Base-by-base conservation (phyloP, 2,113 vertebrate species). In the Nothoprocta pentlandii region DNA sequence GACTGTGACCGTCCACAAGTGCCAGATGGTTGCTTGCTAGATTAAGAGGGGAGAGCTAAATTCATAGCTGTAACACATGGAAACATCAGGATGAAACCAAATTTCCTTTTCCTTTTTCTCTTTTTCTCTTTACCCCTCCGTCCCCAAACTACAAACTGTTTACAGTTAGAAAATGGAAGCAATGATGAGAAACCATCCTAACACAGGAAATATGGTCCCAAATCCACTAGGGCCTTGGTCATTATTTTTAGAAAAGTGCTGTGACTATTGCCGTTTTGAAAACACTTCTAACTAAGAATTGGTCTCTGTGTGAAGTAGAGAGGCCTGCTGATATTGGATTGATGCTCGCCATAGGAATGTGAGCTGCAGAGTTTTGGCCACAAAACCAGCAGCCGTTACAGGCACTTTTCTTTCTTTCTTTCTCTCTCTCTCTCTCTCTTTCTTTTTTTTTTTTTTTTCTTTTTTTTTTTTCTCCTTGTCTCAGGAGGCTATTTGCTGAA, bases 291-390 rank as follows among this genome's bases (percentile, higher is more conserved):
- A 58, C n/a, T 67, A 77, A 78, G 68, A 83, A 54, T 42, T 83
- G 21, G 49, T 51, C 71, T 74, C 87, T 91, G 49, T 89, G 75
- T 91, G 92, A 95, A 86, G 76, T n/a, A 83, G 51, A 66, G 83
- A 80, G 93, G 64, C 21, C 92, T 83, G 75, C 93, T 96, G 90
- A 42, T 92, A n/a, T 19, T 59, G 61, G 68, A 67, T 80, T 93
- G 76, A 95, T 92, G 77, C 44, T 93, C 68, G 80, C 82, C 17
- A 32, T 74, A 93, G 80, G 76, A 93, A 90, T 6, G 17, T 20
- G 41, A 90, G 6, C 63, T 85, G 34, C 68, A 85, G 58, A 87
- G n/a, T 91, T 94, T 90, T 90, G 71, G 46, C 46, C 67, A 77
- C 25, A 64, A 77, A 75, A 85, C 20, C 36, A 82, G n/a, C 26